A percentile compares a stretch with the other conserved stretches of the same genome.
These are phyloP conservation scores for Cassiopea andromeda DNA, from an alignment of 30 jellyfish, hydroid and myxozoan genomes.

Conservation along the genomic window DNA sequence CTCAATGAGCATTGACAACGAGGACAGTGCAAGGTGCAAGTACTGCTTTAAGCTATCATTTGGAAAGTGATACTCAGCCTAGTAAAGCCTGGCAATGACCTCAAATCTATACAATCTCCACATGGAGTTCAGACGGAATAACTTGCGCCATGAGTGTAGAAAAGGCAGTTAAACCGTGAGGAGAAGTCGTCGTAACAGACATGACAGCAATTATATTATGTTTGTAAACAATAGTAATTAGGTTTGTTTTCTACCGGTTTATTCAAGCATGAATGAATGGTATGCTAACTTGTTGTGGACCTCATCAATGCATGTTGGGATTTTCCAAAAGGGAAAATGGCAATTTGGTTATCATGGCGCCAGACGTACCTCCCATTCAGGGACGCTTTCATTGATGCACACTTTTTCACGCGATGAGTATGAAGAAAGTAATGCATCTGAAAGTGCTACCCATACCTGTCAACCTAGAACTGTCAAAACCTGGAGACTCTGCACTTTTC, in stretches of 20 bases:
- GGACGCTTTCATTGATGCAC: no score
- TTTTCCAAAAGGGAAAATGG: no score
- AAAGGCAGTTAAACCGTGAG: not conserved
- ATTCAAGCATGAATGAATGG: not conserved
- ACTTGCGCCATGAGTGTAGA: not conserved
- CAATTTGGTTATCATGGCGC: no score
- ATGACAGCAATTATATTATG: not conserved
- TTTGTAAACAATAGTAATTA: not conserved
- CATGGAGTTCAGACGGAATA: not conserved
- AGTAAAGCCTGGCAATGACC: no score
- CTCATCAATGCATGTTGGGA: not conserved
- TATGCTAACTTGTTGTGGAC: not conserved
- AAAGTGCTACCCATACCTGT: no score
- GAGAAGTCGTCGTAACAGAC: not conserved
- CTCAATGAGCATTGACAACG: not conserved
- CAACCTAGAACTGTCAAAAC: no score
- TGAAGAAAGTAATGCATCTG: no score
- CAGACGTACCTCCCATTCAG: no score
- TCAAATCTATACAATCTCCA: not conserved
- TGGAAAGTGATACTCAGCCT: no score
- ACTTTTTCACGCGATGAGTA: no score
- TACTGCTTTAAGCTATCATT: not conserved
- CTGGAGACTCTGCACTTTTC: no score
- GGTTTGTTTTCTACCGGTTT: not conserved
- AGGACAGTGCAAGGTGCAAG: conserved; percentile 12